Conservation (phyloP, 2,888 invertebrate species). For the Dryadula phaetusa region DNA sequence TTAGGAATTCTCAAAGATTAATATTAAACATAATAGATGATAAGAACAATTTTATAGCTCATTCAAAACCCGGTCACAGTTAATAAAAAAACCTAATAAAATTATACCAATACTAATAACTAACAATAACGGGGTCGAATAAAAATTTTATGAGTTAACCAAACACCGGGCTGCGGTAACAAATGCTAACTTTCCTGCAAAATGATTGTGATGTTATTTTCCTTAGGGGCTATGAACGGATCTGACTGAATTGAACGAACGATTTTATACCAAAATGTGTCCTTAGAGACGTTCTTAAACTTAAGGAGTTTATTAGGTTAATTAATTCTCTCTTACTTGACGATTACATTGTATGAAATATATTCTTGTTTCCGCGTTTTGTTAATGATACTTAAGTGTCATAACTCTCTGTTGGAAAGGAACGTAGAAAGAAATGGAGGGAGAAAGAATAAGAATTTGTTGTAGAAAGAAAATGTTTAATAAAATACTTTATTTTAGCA, state of each 20-base stretch:
- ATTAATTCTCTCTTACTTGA: background rate
- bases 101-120: background rate
- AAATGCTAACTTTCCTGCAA: conserved; percentile 15
- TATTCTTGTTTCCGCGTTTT: background rate
- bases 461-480: no score
- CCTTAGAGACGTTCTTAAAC: background rate
- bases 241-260: conserved; percentile 11
- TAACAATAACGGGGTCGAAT: conserved; percentile 1
- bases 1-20: conserved; percentile 3
- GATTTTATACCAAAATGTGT: background rate
- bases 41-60: background rate
- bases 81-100: background rate
- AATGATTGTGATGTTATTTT: conserved; percentile 22
- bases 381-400: no score
- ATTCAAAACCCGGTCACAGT: background rate
- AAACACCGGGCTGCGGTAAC: background rate
- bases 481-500: no score
- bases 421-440: no score
- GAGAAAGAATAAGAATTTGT: no score
- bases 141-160: background rate
- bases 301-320: conserved; percentile 11
- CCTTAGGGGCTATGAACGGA: conserved; percentile 4
- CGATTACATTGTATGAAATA: background rate
- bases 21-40: background rate
- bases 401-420: no score